Evolutionary conservation across 1,140 invertebrate species (phyloP).

Genomic region (Psix sp.): DNA sequence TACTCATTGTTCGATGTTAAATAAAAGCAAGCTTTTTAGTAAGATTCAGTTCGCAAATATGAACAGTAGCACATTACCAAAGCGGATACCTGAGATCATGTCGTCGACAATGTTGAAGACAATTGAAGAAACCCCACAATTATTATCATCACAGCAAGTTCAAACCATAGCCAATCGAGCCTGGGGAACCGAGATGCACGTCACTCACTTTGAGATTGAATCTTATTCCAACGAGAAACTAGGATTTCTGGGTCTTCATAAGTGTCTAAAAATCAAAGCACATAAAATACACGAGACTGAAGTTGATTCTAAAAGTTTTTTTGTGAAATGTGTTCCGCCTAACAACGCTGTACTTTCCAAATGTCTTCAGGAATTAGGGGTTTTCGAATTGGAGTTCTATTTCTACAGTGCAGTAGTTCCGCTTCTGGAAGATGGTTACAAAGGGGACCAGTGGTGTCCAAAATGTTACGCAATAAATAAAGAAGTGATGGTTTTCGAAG

Average conservation of each 20-base stretch:
- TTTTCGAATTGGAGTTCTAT: constrained; percentile 27
- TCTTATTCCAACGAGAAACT: constrained; percentile 64
- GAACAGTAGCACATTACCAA: constrained; percentile 26
- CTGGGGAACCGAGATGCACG: constrained; percentile 24
- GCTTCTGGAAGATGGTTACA: constrained; percentile 15
- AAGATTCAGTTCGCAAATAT: constrained; percentile 17
- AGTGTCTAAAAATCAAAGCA: constrained; percentile 57
- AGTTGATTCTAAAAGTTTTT: constrained; percentile 65
- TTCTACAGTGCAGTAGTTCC: constrained; percentile 41
- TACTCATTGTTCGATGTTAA: constrained; percentile 3
- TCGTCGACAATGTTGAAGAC: neutral
- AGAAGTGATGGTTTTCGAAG: constrained; percentile 74
- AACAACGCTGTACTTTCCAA: too few relatives aligned
- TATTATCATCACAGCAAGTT: constrained; percentile 16
- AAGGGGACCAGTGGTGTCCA: constrained; percentile 62
- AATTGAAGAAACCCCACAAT: constrained; percentile 1
- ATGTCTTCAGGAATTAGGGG: constrained; percentile 48
- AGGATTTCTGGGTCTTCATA: constrained; percentile 75
- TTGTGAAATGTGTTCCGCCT: constrained; percentile 67
- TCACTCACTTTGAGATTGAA: constrained; percentile 33
- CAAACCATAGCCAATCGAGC: constrained; percentile 24
- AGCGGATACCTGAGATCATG: constrained; percentile 5
- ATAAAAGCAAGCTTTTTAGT: constrained; percentile 21
- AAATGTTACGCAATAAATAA: constrained; percentile 72
- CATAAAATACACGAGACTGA: constrained; percentile 2